Base-by-base conservation (phyloP, 2,888 invertebrate genomes). In the Taphrorychus bicolor region DNA sequence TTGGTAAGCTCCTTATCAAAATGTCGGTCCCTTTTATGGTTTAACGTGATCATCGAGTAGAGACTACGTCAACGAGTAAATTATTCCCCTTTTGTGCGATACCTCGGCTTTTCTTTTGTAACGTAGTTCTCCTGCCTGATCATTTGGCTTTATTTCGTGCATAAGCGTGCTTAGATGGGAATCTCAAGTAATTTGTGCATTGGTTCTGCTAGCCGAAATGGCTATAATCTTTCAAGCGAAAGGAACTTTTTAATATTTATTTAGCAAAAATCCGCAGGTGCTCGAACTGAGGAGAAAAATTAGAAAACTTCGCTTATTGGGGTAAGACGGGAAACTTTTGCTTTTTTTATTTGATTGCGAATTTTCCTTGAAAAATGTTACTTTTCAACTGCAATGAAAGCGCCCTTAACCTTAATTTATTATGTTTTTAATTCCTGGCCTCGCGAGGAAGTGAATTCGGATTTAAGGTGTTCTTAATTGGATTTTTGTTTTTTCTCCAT, bases 241-340 rank as follows among this genome's bases (percentile, higher is more conserved):
- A 18, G 57, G n/a, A 66, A 61, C 57, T 66, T 60, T 59, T 66
- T 66, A 66, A 66, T 66, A 61, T 66, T 66, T 66, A 66, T 66
- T 66, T 66, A 66, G 48, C 54, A 61, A 66, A n/a, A 66, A 66
- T 66, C 61, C 66, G 56, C 66, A 66, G 66, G 66, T 66, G 66
- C 66, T 48, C 23, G 42, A 60, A 40, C 49, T 42, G 24, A 42
- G 45, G 51, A 61, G 58, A 58, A 66, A 66, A 66, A 66, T 66
- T 56, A 61, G 61, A 66, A 66, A 66, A 66, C 56, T 66, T 66
- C 66, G 41, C 66, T 66, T 61, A 66, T 61, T 61, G 53, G 57
- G 66, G 11, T 19, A 24, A 42, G 40, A 52, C 41, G 56, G 60
- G 56, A 61, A 66, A 66, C 66, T 66, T 66, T 23, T 61, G 61